These are phyloP conservation scores for Chloroceryle aenea DNA, from an alignment of 2,113 vertebrate genomes.

Conservation along the genomic window DNA sequence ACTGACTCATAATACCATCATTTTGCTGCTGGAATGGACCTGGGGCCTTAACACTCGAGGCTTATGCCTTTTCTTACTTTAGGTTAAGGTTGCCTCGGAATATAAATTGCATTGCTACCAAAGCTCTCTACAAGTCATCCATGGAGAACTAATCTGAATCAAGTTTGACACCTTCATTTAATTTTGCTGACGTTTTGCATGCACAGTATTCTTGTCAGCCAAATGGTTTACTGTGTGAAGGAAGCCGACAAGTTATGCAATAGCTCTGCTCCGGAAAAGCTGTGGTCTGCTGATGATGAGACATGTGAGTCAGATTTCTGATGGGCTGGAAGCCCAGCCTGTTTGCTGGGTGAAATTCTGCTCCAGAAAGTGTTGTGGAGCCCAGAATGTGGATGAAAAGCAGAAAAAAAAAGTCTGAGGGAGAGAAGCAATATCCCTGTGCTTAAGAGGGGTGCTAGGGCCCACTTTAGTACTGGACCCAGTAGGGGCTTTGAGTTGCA, in stretches of 20 bases:
- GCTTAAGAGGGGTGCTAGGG: neutral
- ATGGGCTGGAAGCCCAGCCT: neutral
- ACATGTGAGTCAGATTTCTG: neutral
- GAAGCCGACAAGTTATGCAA: neutral
- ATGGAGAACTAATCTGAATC: neutral
- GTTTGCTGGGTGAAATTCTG: neutral
- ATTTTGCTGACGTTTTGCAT: neutral
- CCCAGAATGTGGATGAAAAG: neutral
- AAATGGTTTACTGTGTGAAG: neutral
- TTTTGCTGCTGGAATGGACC: neutral
- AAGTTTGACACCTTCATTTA: neutral
- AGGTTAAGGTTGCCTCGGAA: neutral
- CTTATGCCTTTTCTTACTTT: neutral
- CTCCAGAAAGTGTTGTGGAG: neutral
- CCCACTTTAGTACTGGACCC: neutral
- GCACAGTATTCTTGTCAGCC: neutral
- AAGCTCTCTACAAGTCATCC: neutral
- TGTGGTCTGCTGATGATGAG: neutral
- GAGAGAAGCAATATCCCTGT: rapidly evolving
- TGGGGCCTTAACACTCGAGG: neutral
- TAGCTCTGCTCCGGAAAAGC: neutral
- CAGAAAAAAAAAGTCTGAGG: neutral
- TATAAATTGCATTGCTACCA: neutral
- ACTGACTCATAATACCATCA: neutral
- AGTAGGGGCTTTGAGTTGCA: rapidly evolving